Conservation (phyloP, 2,797 vertebrate species). For the Acanthurus lineatus region DNA sequence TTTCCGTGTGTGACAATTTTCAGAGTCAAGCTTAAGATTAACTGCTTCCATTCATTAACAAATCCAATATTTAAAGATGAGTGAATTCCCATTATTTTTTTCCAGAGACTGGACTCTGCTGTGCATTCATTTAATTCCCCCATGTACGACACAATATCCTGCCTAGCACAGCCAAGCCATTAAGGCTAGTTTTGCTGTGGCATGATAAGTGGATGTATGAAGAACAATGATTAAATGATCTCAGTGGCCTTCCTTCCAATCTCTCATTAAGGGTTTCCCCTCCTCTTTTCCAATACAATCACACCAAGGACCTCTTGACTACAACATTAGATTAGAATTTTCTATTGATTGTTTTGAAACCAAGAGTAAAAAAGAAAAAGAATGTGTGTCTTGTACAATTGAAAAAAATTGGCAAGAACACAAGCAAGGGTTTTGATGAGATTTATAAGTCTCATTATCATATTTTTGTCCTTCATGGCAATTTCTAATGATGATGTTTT, state of each 20-base stretch:
- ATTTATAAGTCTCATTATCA: neutral
- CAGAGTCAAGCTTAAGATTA: slow-evolving; percentile 59
- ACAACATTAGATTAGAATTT: slow-evolving; percentile 35
- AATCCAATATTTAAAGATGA: slow-evolving; percentile 70
- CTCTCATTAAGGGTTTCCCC: slow-evolving; percentile 63
- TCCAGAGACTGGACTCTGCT: slow-evolving; percentile 70
- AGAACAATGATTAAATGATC: slow-evolving; percentile 82
- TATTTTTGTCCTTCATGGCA: neutral
- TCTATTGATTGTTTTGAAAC: slow-evolving; percentile 48
- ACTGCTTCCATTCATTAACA: slow-evolving; percentile 71
- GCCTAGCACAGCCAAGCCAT: slow-evolving; percentile 67
- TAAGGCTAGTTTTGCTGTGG: slow-evolving; percentile 72
- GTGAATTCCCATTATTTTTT: slow-evolving; percentile 73
- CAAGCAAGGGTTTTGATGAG: slow-evolving; percentile 7
- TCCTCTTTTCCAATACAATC: slow-evolving; percentile 47
- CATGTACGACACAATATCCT: slow-evolving; percentile 82
- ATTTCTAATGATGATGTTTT: neutral
- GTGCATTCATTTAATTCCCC: slow-evolving; percentile 78
- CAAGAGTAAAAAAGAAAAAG: slow-evolving; percentile 20
- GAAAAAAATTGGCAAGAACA: neutral
- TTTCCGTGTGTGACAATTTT: slow-evolving; percentile 39
- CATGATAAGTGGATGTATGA: slow-evolving; percentile 76
- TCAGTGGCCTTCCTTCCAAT: slow-evolving; percentile 66
- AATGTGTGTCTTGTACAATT: slow-evolving; percentile 11
- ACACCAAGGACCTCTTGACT: slow-evolving; percentile 54